A percentile compares a stretch with the other conserved stretches of the same genome.
These are phyloP conservation scores for Aratinga solstitialis DNA, from an alignment of 2,797 vertebrate species.

Conservation along the genomic window DNA sequence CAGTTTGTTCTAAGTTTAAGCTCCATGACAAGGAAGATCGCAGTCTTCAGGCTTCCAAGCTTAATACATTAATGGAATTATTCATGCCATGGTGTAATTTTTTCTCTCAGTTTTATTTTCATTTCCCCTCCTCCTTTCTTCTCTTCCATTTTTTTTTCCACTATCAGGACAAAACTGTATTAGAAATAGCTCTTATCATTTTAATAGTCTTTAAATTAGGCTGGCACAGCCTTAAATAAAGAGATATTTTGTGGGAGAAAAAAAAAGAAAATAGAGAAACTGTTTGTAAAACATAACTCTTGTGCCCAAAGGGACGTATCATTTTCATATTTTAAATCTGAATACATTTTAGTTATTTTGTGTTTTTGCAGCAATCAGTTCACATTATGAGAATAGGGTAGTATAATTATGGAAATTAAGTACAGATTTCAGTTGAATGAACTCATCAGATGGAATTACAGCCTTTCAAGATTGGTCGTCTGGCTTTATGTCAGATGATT, in stretches of 20 bases:
- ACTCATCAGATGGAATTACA: conserved; percentile 82
- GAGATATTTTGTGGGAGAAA: conserved; percentile 55
- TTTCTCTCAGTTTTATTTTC: not conserved
- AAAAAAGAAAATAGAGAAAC: conserved; percentile 55
- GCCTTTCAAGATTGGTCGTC: conserved; percentile 78
- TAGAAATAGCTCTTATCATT: conserved; percentile 53
- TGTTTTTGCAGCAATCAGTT: conserved; percentile 78
- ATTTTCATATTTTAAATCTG: conserved; percentile 78
- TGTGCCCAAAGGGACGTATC: conserved; percentile 73
- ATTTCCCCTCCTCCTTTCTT: not conserved
- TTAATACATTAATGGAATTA: conserved; percentile 42
- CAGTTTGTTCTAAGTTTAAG: conserved; percentile 49
- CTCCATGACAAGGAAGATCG: conserved; percentile 31
- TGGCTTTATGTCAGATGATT: conserved; percentile 80
- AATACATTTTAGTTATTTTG: conserved; percentile 74
- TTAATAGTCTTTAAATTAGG: conserved; percentile 65
- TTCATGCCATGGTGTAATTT: not conserved
- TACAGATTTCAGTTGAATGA: conserved; percentile 81
- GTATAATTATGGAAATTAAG: conserved; percentile 82
- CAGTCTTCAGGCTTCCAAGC: conserved; percentile 26
- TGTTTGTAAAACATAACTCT: conserved; percentile 77
- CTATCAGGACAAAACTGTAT: conserved; percentile 16
- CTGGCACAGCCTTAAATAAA: conserved; percentile 67
- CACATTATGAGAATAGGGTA: conserved; percentile 79
- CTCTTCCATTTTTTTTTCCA: not conserved